phyloP scores from a whole-genome alignment of 2,797 vertebrate genomes.

The Lacerta agilis region DNA sequence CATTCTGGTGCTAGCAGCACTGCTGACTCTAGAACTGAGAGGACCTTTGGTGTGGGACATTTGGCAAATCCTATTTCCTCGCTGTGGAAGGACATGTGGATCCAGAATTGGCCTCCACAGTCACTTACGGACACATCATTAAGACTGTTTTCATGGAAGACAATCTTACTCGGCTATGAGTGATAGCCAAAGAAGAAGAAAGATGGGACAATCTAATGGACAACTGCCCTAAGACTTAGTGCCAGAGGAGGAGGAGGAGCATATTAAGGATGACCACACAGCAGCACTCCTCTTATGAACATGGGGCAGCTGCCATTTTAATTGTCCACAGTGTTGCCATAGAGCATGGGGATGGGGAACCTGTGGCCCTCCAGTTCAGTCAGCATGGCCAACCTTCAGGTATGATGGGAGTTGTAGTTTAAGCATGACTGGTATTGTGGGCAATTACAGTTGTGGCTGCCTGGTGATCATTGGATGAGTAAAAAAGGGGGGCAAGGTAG shows the following conservation, averaged over 20 bases:
- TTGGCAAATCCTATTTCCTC: too few relatives aligned
- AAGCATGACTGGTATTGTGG: not conserved
- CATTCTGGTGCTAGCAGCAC: not conserved
- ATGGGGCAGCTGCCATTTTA: not conserved
- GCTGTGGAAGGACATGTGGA: too few relatives aligned
- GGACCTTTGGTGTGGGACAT: not conserved
- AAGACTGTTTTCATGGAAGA: too few relatives aligned
- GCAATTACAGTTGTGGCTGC: not conserved
- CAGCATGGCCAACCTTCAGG: too few relatives aligned
- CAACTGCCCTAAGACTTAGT: not conserved
- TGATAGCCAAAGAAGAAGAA: too few relatives aligned
- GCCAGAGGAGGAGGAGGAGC: not conserved
- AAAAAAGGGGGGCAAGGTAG: not conserved
- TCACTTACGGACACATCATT: too few relatives aligned
- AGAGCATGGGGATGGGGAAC: not conserved
- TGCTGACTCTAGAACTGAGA: not conserved
- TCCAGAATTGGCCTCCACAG: too few relatives aligned
- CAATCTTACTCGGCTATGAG: too few relatives aligned
- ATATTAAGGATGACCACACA: not conserved
- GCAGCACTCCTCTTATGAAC: not conserved
- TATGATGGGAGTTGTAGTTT: too few relatives aligned
- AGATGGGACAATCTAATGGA: too few relatives aligned
- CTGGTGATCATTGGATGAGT: not conserved
- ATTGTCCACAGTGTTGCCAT: not conserved
- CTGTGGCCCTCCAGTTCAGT: too few relatives aligned